Base-by-base conservation (phyloP, 1,140 invertebrate species). In the Megalonaias nervosa region DNA sequence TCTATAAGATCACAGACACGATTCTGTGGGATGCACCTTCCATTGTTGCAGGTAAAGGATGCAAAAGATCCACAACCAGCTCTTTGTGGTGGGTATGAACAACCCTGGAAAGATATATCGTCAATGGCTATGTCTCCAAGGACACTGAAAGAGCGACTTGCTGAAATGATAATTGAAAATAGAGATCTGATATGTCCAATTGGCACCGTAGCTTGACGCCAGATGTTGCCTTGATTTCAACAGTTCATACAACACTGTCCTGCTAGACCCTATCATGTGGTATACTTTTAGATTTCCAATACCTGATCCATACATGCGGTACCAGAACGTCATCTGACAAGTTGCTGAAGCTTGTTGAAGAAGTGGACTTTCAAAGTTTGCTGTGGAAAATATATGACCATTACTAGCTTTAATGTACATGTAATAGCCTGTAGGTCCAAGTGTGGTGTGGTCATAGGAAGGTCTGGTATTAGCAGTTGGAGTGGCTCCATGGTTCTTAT, bases 101-200 rank as follows among this genome's bases (percentile, higher is more conserved):
- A 90, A 4, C 85, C 80, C 19, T 81, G 79, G 80, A 90, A 85
- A 3, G 93, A 91, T 38, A 95, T 92, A 75, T 95, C 94, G 86
- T 95, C 95, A 19, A 95, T 92, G 15, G 94, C 94, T 83, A 95
- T 95, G 81, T 95, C 94, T 6, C 94, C 94, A 79, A 94, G 90
- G 59, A 92, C 93, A 67, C 74, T 70, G 73, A 65, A 84, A 2
- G 81, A 74, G 55, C 82, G 23, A 64, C 59, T 62, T n/a, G 76
- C 81, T 48, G 75, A 66, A 12, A 86, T 80, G 17, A 82, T 60
- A 21, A 81, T 38, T 75, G 82, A 77, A 57, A 83, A 85, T 14
- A 31, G 66, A 55, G 67, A 67, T 23, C 56, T 55, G 16, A 79
- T 56, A 48, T 81, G 59, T n/a, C 84, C 85, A 64, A 86, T 83